phyloP scores from a whole-genome alignment of 2,797 vertebrate species.

The Vespertilio murinus region DNA sequence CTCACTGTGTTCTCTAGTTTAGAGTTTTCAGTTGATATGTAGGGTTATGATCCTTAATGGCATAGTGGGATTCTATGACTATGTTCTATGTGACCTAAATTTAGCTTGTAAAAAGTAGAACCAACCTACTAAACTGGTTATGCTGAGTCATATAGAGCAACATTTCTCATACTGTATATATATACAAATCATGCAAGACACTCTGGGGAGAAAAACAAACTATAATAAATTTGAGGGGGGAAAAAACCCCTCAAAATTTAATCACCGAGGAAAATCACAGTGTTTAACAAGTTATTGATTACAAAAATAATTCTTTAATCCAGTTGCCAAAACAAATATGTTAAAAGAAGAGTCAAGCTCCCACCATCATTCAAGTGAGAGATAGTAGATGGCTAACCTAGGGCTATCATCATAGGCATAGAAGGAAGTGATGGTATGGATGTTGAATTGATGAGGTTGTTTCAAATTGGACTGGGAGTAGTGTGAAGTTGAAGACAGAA shows the following conservation, averaged over 20 bases:
- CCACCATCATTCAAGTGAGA: neutral
- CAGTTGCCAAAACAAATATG: neutral
- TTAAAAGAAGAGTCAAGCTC: neutral
- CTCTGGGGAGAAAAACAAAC: neutral
- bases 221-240: neutral
- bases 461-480: neutral
- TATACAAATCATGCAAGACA: neutral
- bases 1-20: neutral
- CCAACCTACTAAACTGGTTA: neutral
- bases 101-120: slow-evolving; percentile 42
- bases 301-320: neutral
- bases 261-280: neutral
- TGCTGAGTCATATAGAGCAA: slow-evolving; percentile 7
- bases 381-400: neutral
- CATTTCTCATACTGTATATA: neutral
- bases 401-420: neutral
- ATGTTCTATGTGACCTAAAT: slow-evolving; percentile 25
- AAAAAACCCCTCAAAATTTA: neutral
- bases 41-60: neutral
- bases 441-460: neutral
- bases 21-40: neutral
- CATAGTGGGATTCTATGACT: slow-evolving; percentile 14
- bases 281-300: neutral
- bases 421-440: neutral
- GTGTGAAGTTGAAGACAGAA: neutral